A percentile compares a stretch with the other conserved stretches of the same genome.
These are phyloP conservation scores for Pristionchus arcanus DNA, from an alignment of 2,888 invertebrate genomes.

Conservation along the genomic window DNA sequence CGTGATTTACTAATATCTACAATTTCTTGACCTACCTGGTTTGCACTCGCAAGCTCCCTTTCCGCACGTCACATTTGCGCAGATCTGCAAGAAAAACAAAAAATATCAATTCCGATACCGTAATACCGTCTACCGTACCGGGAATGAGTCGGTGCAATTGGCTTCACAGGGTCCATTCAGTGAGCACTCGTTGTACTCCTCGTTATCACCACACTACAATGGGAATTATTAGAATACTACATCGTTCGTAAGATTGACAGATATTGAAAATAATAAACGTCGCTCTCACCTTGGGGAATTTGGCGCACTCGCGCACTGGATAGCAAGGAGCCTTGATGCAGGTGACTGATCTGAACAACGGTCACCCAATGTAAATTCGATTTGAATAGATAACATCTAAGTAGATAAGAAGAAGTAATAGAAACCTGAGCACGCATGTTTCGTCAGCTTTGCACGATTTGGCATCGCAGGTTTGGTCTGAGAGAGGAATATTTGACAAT, in stretches of 20 bases:
- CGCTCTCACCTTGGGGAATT: conserved; percentile 48
- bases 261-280: neutral
- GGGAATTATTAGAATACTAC: neutral
- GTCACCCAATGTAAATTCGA: too few species aligned
- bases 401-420: neutral
- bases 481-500: neutral
- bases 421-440: conserved; percentile 22
- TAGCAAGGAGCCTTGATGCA: conserved; percentile 46
- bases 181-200: conserved; percentile 53
- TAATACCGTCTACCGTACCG: neutral
- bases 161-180: conserved; percentile 35
- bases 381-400: too few species aligned
- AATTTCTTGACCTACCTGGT: neutral
- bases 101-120: neutral
- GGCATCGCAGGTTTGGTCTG: neutral
- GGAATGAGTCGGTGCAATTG: conserved; percentile 17
- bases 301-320: conserved; percentile 29
- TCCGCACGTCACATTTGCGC: neutral
- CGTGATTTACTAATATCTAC: neutral
- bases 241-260: neutral
- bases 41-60: conserved; percentile 44
- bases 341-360: conserved; percentile 2
- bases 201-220: conserved; percentile 41
- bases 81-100: neutral
- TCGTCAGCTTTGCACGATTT: neutral